Evolutionary conservation across 2,113 vertebrate species (phyloP), one percentile per base, ranked within the genome.

Genomic region (Pollimyrus isidori): DNA sequence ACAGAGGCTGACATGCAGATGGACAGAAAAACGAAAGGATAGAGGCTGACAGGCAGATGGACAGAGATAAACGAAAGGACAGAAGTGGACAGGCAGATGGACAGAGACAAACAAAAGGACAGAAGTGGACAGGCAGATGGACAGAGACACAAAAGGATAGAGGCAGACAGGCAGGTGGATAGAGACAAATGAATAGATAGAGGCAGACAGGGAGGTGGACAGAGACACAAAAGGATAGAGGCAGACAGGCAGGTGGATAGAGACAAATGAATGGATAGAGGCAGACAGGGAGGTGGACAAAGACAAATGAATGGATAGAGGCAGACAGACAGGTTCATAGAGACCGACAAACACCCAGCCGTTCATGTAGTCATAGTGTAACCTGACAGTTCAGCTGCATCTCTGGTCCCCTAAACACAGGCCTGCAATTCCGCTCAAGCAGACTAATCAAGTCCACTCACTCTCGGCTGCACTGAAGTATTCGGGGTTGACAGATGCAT

Each of bases 391-490:
- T 17, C 69, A 15, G 35, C 35, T 30, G 26, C 15, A 26, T 26
- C 3, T 49, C 21, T 26, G 46, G 4, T 86, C 46, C 39, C 42
- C 46, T 4, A 26, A 15, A 86, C 46, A 86, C 45, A 50, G 21
- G 9, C 83, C 4, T 84, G 6, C 3, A 42, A 83, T 83, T 45
- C 39, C 7, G 10, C 62, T 26, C 9, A 69, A 3, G n/a, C 58
- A 1, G 58, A 65, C 80, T 19, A 7, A 45, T 48, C 39, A 84
- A 23, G 39, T 84, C 45, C 49, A 86, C 98, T 97, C 92, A 99
- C 98, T 98, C 0, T 99, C 98, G 0, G 98, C 98, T 1, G 98
- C 98, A 2, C 98, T 99, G 96, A 99, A 99, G 94, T 99, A 99
- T 91, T 99, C 98, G 0, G 98, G 98, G 93, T 99, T 99, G 94